Conservation (phyloP, 1,140 invertebrate genomes). For the Ectropis grisescens region DNA sequence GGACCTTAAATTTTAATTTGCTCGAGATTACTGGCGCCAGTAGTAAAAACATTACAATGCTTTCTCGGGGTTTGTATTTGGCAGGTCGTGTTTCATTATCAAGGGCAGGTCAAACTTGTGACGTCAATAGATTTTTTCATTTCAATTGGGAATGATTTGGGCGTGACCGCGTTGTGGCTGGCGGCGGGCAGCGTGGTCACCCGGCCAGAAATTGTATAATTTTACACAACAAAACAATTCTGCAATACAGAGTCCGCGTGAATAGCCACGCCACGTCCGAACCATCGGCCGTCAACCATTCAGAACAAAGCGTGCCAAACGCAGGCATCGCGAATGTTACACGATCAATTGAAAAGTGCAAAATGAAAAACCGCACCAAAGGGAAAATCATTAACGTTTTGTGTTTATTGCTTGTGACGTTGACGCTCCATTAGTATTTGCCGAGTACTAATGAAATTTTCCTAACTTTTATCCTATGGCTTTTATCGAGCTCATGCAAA, state of each 20-base stretch:
- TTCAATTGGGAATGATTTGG: constrained; percentile 20
- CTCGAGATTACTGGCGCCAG: constrained; percentile 32
- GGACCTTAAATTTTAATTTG: constrained; percentile 25
- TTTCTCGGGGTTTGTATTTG: too few relatives aligned
- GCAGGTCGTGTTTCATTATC: too few relatives aligned
- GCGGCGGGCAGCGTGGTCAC: constrained; percentile 33
- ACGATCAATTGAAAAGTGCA: constrained; percentile 35
- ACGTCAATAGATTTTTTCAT: constrained; percentile 14
- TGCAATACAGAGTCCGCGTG: constrained; percentile 22
- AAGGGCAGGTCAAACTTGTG: neutral
- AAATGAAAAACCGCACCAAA: constrained; percentile 42
- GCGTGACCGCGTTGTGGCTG: constrained; percentile 22
- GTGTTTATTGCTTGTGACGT: constrained; percentile 5
- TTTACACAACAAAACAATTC: constrained; percentile 47
- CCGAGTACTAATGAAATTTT: too few relatives aligned
- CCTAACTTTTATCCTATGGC: too few relatives aligned
- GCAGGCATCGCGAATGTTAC: constrained; percentile 22
- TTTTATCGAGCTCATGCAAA: too few relatives aligned
- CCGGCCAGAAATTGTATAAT: constrained; percentile 57
- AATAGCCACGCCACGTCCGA: constrained; percentile 42
- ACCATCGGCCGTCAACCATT: constrained; percentile 38
- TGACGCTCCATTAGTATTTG: too few relatives aligned
- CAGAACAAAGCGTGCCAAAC: constrained; percentile 60
- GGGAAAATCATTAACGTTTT: constrained; percentile 28
- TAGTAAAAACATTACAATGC: constrained; percentile 10